Evolutionary conservation across 2,797 vertebrate genomes (phyloP), one percentile per base, ranked within the genome.

Genomic region (Chelon labrosus): DNA sequence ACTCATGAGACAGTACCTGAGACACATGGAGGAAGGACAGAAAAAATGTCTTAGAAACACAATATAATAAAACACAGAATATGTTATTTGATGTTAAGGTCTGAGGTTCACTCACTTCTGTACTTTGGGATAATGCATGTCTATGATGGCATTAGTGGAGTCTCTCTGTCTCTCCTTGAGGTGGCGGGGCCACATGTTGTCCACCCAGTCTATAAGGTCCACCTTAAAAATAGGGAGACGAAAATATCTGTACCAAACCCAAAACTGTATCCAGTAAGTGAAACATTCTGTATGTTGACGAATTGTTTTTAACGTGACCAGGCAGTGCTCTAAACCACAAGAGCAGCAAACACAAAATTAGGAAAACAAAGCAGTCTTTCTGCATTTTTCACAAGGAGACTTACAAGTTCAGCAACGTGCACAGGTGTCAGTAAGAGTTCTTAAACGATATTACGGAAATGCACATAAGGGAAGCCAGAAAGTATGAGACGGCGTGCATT

Each of bases 81-180:
- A 22, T 22, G 22, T 22, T 22, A 22, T 22, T 22, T 22, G 22
- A 22, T 22, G 22, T 11, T 70, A 2, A 55, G 12, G 4, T 20
- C 6, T 61, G 12, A 37, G 13, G 1, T 51, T 37, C 50, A 95
- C 97, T 96, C 91, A 99, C 98, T 99, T 99, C 82, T 99, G 97
- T 75, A 99, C 98, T 95, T 99, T 99, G 37, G 98, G 98, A 85
- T 99, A 99, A 83, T 99, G 97, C 98, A 99, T 99, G 82, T 98
- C 97, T 82, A 97, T 94, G 76, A 99, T 99, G 49, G 96, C 96
- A 27, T 99, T 99, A 0, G 98, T 99, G 35, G 98, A 98, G 88
- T 99, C 98, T 60, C 96, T 97, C 84, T 99, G 98, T 73, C 96
- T 95, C 85, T 99, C 98, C 75, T 99, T 99, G 63, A 99, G 95